Evolutionary conservation across 1,140 invertebrate species (phyloP), one percentile per base, ranked within the genome.

Genomic region (Agrypnia vestita): DNA sequence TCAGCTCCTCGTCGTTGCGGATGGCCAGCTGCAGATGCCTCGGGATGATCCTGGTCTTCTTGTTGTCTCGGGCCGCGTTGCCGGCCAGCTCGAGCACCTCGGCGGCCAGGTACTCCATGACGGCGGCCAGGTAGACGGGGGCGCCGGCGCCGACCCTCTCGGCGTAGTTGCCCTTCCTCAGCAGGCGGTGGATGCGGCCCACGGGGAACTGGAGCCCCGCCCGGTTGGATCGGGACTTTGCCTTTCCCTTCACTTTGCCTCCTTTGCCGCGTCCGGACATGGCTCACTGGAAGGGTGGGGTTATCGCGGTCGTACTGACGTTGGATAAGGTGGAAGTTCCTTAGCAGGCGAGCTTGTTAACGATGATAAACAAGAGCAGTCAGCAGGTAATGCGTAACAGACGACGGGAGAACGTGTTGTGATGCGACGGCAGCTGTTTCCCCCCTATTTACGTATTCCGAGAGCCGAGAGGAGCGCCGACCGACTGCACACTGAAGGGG

Each of bases 1-100:
- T 94, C 84, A 96, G 86, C 84, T 96, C 95, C 84, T 96, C 94
- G 88, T 96, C 95, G 89, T 95, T 96, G 0, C 94, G 90, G 74
- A 96, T 93, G 49, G 95, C 95, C 73, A 96, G 84, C 82, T 95
- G 91, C n/a, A 96, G 89, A 85, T 96, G 94, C 81, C 95, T 90
- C 0, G 94, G 94, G 74, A 93, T 93, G 78, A 95, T 94, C 78
- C 93, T 84, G 51, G 84, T 84, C 83, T 86, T 85, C 71, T 85
- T 84, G 78, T 85, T 86, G 75, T 86, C 84, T 61, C 84, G 79
- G 46, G 84, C 84, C 17, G 86, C 86, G 81, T 88, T 87, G 13
- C 93, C 93, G 19, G 93, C 93, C 88, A 94, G 90, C 83, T 94
- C 93, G 56, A 94, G 85, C 21, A 95, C 92, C 89, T 95, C 94